phyloP scores from a whole-genome alignment of 2,888 invertebrate genomes.

The Anoplius nigerrimus region DNA sequence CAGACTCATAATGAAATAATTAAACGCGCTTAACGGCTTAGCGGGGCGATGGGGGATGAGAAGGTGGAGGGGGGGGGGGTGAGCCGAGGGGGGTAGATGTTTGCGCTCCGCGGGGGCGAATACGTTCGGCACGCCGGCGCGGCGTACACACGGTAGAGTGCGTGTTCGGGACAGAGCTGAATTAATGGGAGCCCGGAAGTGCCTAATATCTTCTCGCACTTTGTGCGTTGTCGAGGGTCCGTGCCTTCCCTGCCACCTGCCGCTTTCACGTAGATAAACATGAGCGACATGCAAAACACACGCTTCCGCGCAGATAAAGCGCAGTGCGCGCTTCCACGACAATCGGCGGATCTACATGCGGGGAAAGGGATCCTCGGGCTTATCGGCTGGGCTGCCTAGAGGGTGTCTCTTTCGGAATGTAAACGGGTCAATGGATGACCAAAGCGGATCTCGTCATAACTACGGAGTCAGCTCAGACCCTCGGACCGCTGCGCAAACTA shows the following conservation, averaged over 20 bases:
- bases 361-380: neutral
- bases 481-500: too few relatives aligned
- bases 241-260: slow-evolving; percentile 22
- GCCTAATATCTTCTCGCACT: slow-evolving; percentile 55
- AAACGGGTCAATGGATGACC: neutral
- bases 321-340: slow-evolving; percentile 8
- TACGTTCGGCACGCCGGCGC: slow-evolving; percentile 15
- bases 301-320: slow-evolving; percentile 15
- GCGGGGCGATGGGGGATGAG: slow-evolving; percentile 1
- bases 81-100: neutral
- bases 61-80: too few relatives aligned
- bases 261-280: slow-evolving; percentile 34
- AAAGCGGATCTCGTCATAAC: too few relatives aligned
- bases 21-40: slow-evolving; percentile 13
- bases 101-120: slow-evolving; percentile 9
- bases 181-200: slow-evolving; percentile 58
- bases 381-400: too few relatives aligned
- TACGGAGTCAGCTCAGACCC: too few relatives aligned
- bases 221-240: slow-evolving; percentile 30
- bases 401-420: slow-evolving; percentile 7
- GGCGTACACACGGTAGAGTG: slow-evolving; percentile 24
- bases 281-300: slow-evolving; percentile 29
- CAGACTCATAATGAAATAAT: slow-evolving; percentile 22
- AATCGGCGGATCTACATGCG: slow-evolving; percentile 22
- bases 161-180: slow-evolving; percentile 55